Evolutionary conservation across 2,113 vertebrate genomes (phyloP), one percentile per base, ranked within the genome.

Genomic region (Oryzias javanicus): DNA sequence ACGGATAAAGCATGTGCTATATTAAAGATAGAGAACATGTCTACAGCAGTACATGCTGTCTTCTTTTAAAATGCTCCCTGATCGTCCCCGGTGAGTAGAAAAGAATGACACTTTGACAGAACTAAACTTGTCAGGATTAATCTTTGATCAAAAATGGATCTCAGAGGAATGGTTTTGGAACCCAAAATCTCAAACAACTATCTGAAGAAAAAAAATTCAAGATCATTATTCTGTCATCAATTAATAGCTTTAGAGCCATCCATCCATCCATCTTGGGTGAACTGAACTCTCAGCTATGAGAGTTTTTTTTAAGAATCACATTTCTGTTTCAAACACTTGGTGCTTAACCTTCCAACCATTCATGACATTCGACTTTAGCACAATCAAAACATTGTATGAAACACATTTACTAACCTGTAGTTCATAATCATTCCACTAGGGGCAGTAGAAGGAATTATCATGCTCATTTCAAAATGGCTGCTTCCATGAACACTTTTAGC

Each of bases 81-180:
- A 27, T 49, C 54, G 41, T 55, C 76, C 61, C 61, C 4, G 29
- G 40, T 47, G 58, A 67, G 58, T 46, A 53, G 3, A 64, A 64
- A 61, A 64, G 50, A 81, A 74, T 72, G 71, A 49, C 67, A 76
- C 42, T 72, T 72, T 76, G 68, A 78, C 49, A 55, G 62, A 55
- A 49, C 42, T 24, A 12, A 73, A 65, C 74, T 62, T 78, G 78
- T 71, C 67, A 67, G 49, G 62, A 35, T 51, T 53, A 48, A 47
- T 35, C 55, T 50, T 45, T 64, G 66, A 22, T 71, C 22, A 65
- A 54, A 67, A 70, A 74, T 49, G 55, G 49, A 56, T 70, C 4
- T 15, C 24, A 29, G 55, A 69, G 60, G 54, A 71, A 78, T 70
- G 67, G 65, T 44, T 76, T 0, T 27, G 22, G 69, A 63, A 73